Evolutionary conservation across 2,113 vertebrate genomes (phyloP), one percentile per base, ranked within the genome.

Genomic region (Hippocampus barbouri): DNA sequence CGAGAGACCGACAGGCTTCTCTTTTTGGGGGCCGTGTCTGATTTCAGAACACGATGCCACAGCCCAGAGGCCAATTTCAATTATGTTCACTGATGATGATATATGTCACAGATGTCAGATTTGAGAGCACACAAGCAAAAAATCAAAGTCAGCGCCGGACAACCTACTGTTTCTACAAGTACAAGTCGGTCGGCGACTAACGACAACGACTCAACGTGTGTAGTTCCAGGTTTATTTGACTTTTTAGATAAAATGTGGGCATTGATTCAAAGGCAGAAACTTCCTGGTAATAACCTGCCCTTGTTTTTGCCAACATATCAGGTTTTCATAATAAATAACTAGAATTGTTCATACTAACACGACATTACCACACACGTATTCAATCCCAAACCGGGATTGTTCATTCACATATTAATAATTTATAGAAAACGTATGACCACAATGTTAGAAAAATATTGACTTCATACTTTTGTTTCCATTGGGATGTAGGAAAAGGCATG

Each of bases 11-110:
- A 63, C 69, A 0, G 73, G 73, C 67, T 74, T 38, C 57, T 73
- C 40, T 73, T 75, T 85, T 81, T 51, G 34, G 49, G 75, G 74
- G 77, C 43, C n/a, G 86, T 82, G 70, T 91, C 83, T 85, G 76
- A 79, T 90, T 91, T 87, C 86, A 77, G 86, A 89, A 87, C 78
- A 81, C 68, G 82, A 87, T 70, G 81, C 88, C 77, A 69, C 15
- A 2, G 72, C 83, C 80, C 49, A 23, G 9, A 74, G 85, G 77
- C 72, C 49, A 72, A 38, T 85, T 86, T 89, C 81, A 85, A 66
- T 87, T 83, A 83, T 83, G 80, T 85, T 81, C 71, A 45, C 73
- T 56, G 34, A 25, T 18, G 51, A 56, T 79, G 76, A 83, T 82
- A 76, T 83, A 72, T 83, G 83, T 82, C 82, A 86, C 82, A 77